Evolutionary conservation across 2,797 vertebrate species (phyloP), one percentile per base, ranked within the genome.

Genomic region (Bradypus variegatus): DNA sequence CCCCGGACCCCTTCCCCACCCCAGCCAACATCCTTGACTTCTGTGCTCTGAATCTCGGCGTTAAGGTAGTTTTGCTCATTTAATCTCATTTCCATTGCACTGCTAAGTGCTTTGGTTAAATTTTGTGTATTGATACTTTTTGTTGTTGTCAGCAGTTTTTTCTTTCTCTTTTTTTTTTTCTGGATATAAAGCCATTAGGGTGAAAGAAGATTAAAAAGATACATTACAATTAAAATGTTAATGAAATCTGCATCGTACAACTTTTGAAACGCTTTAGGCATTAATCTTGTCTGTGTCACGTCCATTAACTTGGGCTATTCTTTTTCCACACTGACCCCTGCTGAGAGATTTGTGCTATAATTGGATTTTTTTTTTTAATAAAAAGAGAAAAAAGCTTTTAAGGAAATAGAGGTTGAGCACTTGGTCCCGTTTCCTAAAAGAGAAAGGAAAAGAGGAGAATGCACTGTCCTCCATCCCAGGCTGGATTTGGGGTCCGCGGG

Each of bases 151-250:
- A 97, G 97, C 97, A 97, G 94, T 94, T 97, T 97, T 94, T 86
- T 62, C 48, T 67, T 25, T 4, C 7, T 11, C 41, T 41, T 53
- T 27, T 45, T 45, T 45, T 69, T 88, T 96, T 96, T 96, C 94
- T 86, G 95, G 86, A 67, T 95, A 93, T 97, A 96, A 97, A 98
- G 89, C 97, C 95, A 95, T 97, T 97, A 96, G 96, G 92, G 96
- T 95, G 94, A 91, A 96, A 95, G 97, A 90, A 97, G 97, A 98
- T 97, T 97, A 97, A 96, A 97, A 97, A 97, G 97, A 97, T 97
- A 97, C 97, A 95, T 97, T 97, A 97, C 97, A 97, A 97, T 98
- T 97, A 98, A 97, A 97, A 98, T 97, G 97, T 97, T 98, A 97
- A 98, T 97, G 97, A 97, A 96, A 96, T 96, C 91, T n/a, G 92